Conservation (phyloP, 2,797 vertebrate species). For the Spinibarbus caldwelli region DNA sequence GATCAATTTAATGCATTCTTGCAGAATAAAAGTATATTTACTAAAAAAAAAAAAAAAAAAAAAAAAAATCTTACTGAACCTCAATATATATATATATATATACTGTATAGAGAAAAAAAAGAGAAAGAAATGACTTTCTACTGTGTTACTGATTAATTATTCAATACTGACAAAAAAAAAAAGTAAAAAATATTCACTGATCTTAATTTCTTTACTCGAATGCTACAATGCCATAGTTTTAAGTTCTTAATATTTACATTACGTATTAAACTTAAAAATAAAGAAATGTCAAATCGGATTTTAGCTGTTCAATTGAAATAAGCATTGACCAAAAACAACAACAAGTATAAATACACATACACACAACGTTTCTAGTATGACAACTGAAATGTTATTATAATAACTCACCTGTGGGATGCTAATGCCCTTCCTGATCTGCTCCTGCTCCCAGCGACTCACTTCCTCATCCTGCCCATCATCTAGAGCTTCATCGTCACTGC, state of each 20-base stretch:
- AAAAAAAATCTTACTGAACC: too few relatives aligned
- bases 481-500: slow-evolving; percentile 94
- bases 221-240: not conserved
- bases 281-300: not conserved
- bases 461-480: slow-evolving; percentile 94
- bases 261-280: not conserved
- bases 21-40: too few relatives aligned
- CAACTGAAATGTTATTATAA: not conserved
- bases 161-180: not conserved
- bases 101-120: too few relatives aligned
- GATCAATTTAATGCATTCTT: too few relatives aligned
- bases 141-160: not conserved
- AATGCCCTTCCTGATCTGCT: slow-evolving; percentile 99
- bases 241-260: too few relatives aligned
- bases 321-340: too few relatives aligned
- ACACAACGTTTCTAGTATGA: too few relatives aligned
- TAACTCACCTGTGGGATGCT: slow-evolving; percentile 93
- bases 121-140: not conserved
- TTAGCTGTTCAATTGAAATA: too few relatives aligned
- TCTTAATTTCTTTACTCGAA: not conserved
- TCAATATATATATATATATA: too few relatives aligned
- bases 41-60: too few relatives aligned
- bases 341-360: too few relatives aligned
- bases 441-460: slow-evolving; percentile 96
- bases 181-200: not conserved